Evolutionary conservation across 2,113 vertebrate genomes (phyloP).

Genomic region (Trichechus manatus): DNA sequence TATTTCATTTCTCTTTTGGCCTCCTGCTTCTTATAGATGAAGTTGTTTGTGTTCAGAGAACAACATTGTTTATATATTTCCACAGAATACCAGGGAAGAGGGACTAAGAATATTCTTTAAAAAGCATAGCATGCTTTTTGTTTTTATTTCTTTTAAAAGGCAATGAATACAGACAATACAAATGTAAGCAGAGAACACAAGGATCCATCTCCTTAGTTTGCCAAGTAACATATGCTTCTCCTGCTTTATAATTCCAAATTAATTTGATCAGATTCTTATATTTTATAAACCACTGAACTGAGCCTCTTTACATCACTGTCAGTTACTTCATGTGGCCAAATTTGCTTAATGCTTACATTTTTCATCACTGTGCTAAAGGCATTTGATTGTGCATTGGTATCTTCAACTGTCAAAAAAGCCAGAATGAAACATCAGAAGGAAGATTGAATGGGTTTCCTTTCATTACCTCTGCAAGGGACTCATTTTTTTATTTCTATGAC

Average conservation of each 20-base stretch:
- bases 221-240: conserved; percentile 45
- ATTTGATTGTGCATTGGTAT: conserved; percentile 68
- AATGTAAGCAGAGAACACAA: not conserved
- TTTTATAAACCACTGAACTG: conserved; percentile 67
- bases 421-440: conserved; percentile 65
- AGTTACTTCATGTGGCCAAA: conserved; percentile 70
- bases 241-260: conserved; percentile 26
- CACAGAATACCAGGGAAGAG: not conserved
- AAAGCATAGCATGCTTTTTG: not conserved
- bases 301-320: conserved; percentile 60
- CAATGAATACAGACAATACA: conserved; percentile 36
- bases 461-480: conserved; percentile 49
- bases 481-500: conserved; percentile 74
- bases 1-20: conserved; percentile 41
- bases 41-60: not conserved
- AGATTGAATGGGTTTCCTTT: conserved; percentile 72
- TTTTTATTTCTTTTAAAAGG: conserved; percentile 45
- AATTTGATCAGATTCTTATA: conserved; percentile 54
- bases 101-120: not conserved
- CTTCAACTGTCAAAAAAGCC: conserved; percentile 75
- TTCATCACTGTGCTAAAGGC: conserved; percentile 54
- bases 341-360: conserved; percentile 74
- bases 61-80: not conserved
- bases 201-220: not conserved
- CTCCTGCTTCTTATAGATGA: not conserved